phyloP scores from a whole-genome alignment of 2,797 vertebrate genomes.

The Phataginus tetradactyla region DNA sequence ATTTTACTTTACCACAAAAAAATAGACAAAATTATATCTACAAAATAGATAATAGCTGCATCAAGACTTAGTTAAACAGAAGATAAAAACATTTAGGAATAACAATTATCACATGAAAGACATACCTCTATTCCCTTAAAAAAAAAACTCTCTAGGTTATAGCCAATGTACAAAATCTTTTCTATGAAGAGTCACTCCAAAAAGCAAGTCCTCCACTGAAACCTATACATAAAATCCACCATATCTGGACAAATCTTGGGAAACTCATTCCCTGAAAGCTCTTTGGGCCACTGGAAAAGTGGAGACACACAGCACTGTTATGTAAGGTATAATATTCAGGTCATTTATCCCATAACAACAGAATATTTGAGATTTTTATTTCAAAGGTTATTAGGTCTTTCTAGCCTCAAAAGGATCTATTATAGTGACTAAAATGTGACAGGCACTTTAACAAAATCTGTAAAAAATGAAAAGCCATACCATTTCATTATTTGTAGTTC shows the following conservation, averaged over 20 bases:
- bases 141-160: not conserved
- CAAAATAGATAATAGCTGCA: not conserved
- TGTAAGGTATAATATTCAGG: not conserved
- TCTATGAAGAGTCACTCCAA: not conserved
- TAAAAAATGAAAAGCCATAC: not conserved
- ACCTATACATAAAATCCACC: not conserved
- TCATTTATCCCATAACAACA: not conserved
- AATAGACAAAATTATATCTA: slow-evolving; percentile 24
- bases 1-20: not conserved
- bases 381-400: not conserved
- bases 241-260: not conserved
- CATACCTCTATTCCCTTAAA: not conserved
- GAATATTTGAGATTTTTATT: slow-evolving; percentile 9
- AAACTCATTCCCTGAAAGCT: slow-evolving; percentile 21
- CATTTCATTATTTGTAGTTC: not conserved
- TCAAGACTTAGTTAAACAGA: not conserved
- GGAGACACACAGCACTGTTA: not conserved
- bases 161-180: not conserved
- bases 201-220: not conserved
- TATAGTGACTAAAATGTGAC: not conserved
- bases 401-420: not conserved
- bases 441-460: not conserved
- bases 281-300: slow-evolving; percentile 25
- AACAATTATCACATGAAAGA: slow-evolving; percentile 36
- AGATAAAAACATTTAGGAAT: not conserved